Base-by-base conservation (phyloP, 2,113 vertebrate genomes). In the Cavia aperea region DNA sequence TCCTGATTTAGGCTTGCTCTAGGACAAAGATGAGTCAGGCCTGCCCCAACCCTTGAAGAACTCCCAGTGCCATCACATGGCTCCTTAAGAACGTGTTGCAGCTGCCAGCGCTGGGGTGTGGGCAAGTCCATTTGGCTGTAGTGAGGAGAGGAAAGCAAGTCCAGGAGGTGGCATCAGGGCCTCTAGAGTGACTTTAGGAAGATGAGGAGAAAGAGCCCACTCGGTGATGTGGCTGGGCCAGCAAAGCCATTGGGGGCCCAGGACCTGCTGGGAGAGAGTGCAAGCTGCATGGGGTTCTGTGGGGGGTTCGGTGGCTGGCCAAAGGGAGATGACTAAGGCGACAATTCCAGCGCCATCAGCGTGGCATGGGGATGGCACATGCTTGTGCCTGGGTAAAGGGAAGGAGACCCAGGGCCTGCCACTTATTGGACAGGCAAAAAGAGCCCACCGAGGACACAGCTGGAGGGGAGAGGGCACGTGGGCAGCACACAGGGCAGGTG, bases 1-100 rank as follows among this genome's bases (percentile, higher is more conserved):
- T 83, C 93, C 89, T 95, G 75, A 90, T 43, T 63, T 46, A 33
- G 62, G 58, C 85, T 94, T 63, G 73, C 90, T 93, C 79, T 77
- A 39, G 33, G 63, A 77, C 91, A 90, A 24, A 60, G 88, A 88
- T 88, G 78, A 93, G 62, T 88, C 68, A 77, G 86, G 31, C 31
- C 2, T 12, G 36, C 54, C 26, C 66, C 63, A 63, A 26, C 49
- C 70, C 65, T 95, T 14, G 0, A 72, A 81, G 81, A 93, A 73
- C 29, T 78, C 36, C 13, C 15, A 31, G 46, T 63, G 21, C 83
- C 39, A 6, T 54, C 46, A n/a, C 36, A 36, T 43, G 51, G 31
- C 39, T 63, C 46, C 46, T 18, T 31, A 65, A 54, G 36, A 68
- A 8, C 43, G 13, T 7, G 0, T 56, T 92, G 81, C 60, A 65